These are phyloP conservation scores for Cotesia typhae DNA, from an alignment of 1,140 invertebrate genomes.

Conservation along the genomic window DNA sequence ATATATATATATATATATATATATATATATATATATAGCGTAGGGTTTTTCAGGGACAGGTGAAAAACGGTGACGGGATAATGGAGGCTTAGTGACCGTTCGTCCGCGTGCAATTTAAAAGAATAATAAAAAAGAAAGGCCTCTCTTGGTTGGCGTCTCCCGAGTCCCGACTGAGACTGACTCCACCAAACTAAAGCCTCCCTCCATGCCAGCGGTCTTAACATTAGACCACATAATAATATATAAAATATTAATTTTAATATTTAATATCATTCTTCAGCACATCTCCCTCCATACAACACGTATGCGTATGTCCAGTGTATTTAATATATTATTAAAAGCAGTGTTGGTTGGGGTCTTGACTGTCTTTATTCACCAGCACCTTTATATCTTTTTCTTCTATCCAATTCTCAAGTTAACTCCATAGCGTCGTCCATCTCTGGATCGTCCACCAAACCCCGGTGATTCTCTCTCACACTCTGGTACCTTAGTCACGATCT, in stretches of 20 bases:
- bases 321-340: no score
- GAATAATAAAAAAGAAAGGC: constrained; percentile 17
- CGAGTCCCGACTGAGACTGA: constrained; percentile 16
- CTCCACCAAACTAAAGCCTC: neutral
- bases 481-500: constrained; percentile 19
- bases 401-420: no score
- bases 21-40: neutral
- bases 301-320: no score
- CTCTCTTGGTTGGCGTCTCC: constrained; percentile 24
- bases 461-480: neutral
- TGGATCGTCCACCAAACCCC: neutral
- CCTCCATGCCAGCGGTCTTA: neutral
- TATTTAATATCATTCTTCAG: no score
- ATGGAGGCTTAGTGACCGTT: constrained; percentile 16
- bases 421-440: neutral
- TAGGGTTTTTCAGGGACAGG: constrained; percentile 9
- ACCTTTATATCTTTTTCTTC: no score
- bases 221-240: constrained; percentile 12
- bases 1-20: no score
- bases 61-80: constrained; percentile 23
- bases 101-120: constrained; percentile 21
- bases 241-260: no score
- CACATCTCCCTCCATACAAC: no score
- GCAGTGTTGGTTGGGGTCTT: neutral
- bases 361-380: neutral